Conservation (phyloP, 2,797 vertebrate species). For the Aythya fuligula region DNA sequence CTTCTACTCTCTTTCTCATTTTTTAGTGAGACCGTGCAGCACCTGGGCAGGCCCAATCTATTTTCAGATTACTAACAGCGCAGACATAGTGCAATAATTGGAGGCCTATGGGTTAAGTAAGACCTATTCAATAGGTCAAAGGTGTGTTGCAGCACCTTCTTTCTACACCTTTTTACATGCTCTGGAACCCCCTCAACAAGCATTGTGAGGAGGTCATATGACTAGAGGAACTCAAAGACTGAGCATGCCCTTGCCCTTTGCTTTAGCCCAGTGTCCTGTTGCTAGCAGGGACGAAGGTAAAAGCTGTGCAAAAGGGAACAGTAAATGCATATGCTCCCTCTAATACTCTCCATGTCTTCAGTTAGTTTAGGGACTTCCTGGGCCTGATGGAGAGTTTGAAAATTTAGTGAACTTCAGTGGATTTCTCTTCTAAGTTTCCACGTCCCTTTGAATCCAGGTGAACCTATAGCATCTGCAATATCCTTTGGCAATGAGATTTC, state of each 20-base stretch:
- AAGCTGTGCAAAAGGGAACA: not conserved
- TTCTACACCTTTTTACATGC: not conserved
- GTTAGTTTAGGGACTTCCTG: not conserved
- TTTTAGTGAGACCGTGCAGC: not conserved
- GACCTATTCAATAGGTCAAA: not conserved
- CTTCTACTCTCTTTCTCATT: rapidly evolving
- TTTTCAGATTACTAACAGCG: not conserved
- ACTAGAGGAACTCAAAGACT: not conserved
- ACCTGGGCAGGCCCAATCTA: not conserved
- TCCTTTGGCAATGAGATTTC: not conserved
- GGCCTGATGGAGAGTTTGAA: not conserved
- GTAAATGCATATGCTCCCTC: not conserved
- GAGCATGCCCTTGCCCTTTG: not conserved
- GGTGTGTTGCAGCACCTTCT: not conserved
- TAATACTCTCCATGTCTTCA: not conserved
- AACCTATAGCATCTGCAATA: not conserved
- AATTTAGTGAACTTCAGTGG: not conserved
- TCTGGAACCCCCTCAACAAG: not conserved
- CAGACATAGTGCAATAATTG: not conserved
- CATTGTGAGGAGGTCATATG: not conserved
- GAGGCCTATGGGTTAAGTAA: not conserved
- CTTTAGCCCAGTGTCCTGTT: not conserved
- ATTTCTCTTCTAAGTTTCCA: not conserved
- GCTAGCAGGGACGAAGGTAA: not conserved
- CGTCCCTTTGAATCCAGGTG: not conserved